These are phyloP conservation scores for Galeopterus variegatus DNA, from an alignment of 2,113 vertebrate species.

Conservation along the genomic window DNA sequence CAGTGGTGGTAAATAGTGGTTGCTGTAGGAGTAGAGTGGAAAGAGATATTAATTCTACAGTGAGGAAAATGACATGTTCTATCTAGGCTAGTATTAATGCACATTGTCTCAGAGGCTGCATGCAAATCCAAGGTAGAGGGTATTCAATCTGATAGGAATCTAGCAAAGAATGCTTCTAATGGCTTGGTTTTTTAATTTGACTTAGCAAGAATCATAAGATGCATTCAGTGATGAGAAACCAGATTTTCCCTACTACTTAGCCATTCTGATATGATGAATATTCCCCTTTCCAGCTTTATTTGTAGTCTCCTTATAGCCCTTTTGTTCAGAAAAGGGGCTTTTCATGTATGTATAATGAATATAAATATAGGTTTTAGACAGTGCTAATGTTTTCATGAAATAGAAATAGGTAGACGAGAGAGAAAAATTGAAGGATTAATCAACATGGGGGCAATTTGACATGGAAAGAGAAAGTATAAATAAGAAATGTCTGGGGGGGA, in stretches of 20 bases:
- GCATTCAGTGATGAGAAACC: slow-evolving; percentile 49
- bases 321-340: slow-evolving; percentile 76
- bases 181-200: slow-evolving; percentile 65
- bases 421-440: slow-evolving; percentile 77
- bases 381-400: slow-evolving; percentile 78
- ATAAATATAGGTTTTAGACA: slow-evolving; percentile 79
- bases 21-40: background rate
- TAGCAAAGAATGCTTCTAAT: slow-evolving; percentile 58
- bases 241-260: slow-evolving; percentile 62
- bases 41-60: slow-evolving; percentile 41
- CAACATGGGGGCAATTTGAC: slow-evolving; percentile 74
- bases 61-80: slow-evolving; percentile 37
- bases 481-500: slow-evolving; percentile 41
- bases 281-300: slow-evolving; percentile 50
- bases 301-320: slow-evolving; percentile 75
- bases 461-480: slow-evolving; percentile 65
- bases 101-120: background rate
- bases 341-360: slow-evolving; percentile 81
- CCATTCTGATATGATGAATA: slow-evolving; percentile 68
- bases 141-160: slow-evolving; percentile 34
- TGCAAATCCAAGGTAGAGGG: background rate
- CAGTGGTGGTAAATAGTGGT: background rate
- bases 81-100: background rate
- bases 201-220: slow-evolving; percentile 14
- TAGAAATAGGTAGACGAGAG: slow-evolving; percentile 76